Base-by-base conservation (phyloP, 1,140 invertebrate species). In the Wiebesia pumilae region DNA sequence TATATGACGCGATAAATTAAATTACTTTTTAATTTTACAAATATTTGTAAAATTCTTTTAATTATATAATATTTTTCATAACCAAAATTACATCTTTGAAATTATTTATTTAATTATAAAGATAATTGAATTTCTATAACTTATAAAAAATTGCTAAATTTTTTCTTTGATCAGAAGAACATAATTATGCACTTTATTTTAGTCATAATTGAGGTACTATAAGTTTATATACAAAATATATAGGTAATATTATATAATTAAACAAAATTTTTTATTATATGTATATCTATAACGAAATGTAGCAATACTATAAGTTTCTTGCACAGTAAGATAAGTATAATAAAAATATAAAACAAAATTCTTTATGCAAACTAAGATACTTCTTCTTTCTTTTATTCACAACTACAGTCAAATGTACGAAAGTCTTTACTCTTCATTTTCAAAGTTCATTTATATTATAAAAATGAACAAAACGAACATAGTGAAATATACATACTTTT, bases 181-280 rank as follows among this genome's bases (percentile, higher is more conserved):
- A 0, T 27, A 33, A 69, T 69, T 35, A 69, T 33, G 0, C 35
- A 33, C 67, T 69, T 69, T 69, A 35, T 2, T 35, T n/a, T 69
- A 54, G 1, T 54, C 19, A 16, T 16, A 54, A 9, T 3, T 54
- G 19, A 81, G 79, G 21, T 27, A 80, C 7, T 33, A 67, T 43
- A 27, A 81, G n/a, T 67, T 81, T 67, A 43, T 14, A 3, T 0
- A 65, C 7, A 30, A 33, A 54, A 54, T 51, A 21, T 79, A 54
- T 54, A 79, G 12, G 33, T 21, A 30, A 54, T 33, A 54, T 19
- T 30, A 79, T 54, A 54, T 16, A 54, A 7, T 21, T 19, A 65
- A 69, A 67, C n/a, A 75, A 83, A 83, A 77, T 58, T 75, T 77
- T 75, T 83, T 83, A 77, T 77, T 77, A 35, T 77, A 38, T 77